phyloP scores from a whole-genome alignment of 2,888 invertebrate species.

The Drosophila barbarae region DNA sequence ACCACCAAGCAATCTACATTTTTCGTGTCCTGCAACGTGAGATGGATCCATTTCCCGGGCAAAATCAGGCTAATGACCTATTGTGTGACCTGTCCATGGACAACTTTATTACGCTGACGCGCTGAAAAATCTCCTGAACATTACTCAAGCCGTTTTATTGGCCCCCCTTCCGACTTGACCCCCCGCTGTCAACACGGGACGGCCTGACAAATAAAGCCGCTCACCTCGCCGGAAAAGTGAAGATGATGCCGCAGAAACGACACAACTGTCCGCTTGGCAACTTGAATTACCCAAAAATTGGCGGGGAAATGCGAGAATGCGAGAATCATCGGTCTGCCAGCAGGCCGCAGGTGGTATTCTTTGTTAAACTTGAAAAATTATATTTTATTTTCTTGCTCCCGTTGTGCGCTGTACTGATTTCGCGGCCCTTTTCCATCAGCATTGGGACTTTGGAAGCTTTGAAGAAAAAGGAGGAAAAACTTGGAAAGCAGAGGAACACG shows the following conservation, averaged over 20 bases:
- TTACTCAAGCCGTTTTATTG: slow-evolving; percentile 71
- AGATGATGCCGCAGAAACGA: slow-evolving; percentile 41
- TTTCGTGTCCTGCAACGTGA: slow-evolving; percentile 17
- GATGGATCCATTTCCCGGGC: slow-evolving; percentile 28
- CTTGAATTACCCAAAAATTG: slow-evolving; percentile 51
- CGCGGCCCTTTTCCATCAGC: slow-evolving; percentile 40
- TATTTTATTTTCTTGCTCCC: slow-evolving; percentile 50
- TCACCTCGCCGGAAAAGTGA: slow-evolving; percentile 20
- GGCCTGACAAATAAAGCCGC: slow-evolving; percentile 56
- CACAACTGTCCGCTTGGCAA: slow-evolving; percentile 12
- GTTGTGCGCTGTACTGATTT: slow-evolving; percentile 48
- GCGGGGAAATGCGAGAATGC: slow-evolving; percentile 30
- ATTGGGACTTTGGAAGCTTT: not conserved
- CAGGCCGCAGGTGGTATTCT: slow-evolving; percentile 39
- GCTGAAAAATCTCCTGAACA: slow-evolving; percentile 63
- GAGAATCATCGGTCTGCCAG: slow-evolving; percentile 27
- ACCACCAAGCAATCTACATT: slow-evolving; percentile 4
- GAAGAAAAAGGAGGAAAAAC: slow-evolving; percentile 12
- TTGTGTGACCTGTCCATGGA: slow-evolving; percentile 40
- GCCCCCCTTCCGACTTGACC: slow-evolving; percentile 35
- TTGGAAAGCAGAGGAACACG: slow-evolving; percentile 4
- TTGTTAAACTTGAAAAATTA: slow-evolving; percentile 54
- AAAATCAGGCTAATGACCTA: slow-evolving; percentile 57
- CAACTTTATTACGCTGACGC: slow-evolving; percentile 71
- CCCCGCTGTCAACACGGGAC: slow-evolving; percentile 53